Conservation (phyloP, 2,113 vertebrate species). For the Apus apus region DNA sequence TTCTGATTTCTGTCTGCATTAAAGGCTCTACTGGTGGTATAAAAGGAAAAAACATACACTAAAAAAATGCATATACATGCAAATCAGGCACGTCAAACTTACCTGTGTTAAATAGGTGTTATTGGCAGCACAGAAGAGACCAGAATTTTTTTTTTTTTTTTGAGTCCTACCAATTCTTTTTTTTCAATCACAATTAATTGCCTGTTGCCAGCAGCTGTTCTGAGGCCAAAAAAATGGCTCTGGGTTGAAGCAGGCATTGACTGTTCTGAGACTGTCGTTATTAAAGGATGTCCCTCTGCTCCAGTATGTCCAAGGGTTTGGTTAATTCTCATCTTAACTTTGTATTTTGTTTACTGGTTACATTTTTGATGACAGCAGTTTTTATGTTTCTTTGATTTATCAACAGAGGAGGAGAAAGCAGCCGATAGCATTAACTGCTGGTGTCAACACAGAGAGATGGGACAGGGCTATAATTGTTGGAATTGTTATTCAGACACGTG, state of each 20-base stretch:
- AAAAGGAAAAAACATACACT: not conserved
- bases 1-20: not conserved
- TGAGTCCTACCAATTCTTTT: not conserved
- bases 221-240: not conserved
- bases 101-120: not conserved
- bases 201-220: not conserved
- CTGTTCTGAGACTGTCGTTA: not conserved
- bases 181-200: not conserved
- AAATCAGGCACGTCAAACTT: not conserved
- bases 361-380: not conserved
- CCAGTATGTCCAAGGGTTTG: rapidly evolving
- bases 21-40: not conserved
- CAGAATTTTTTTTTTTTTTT: conserved; percentile 26
- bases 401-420: not conserved
- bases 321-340: not conserved
- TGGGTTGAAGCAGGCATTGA: not conserved
- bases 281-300: not conserved
- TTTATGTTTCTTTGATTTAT: conserved; percentile 16
- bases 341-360: not conserved
- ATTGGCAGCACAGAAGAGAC: not conserved
- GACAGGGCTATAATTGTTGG: conserved; percentile 15
- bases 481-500: not conserved
- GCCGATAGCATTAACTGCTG: not conserved
- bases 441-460: not conserved
- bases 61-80: not conserved